Evolutionary conservation across 1,140 invertebrate species (phyloP).

Genomic region (Drosophila biarmipes): DNA sequence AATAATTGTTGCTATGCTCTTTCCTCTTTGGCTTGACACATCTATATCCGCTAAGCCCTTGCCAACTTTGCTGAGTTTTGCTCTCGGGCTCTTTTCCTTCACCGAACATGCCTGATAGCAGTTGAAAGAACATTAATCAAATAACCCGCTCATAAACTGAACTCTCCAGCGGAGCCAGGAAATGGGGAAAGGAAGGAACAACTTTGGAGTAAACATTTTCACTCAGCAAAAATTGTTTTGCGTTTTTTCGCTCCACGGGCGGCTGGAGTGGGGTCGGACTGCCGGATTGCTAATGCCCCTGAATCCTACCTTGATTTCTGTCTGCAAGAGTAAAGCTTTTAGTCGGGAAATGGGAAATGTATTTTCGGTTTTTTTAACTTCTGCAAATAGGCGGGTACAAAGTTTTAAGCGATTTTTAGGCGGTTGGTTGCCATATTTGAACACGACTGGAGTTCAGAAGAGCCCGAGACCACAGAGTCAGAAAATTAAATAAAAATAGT

Average conservation of each 20-base stretch:
- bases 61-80: constrained; percentile 18
- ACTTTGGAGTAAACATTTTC: constrained; percentile 49
- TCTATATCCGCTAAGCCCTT: constrained; percentile 31
- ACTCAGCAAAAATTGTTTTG: constrained; percentile 52
- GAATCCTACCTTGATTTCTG: constrained; percentile 58
- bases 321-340: constrained; percentile 45
- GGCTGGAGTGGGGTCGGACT: neutral
- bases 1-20: constrained; percentile 44
- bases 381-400: constrained; percentile 46
- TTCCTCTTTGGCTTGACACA: constrained; percentile 27
- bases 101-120: constrained; percentile 18
- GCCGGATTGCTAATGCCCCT: constrained; percentile 40
- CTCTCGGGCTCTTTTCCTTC: neutral
- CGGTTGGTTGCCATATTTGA: constrained; percentile 21
- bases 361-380: constrained; percentile 20
- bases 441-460: constrained; percentile 17
- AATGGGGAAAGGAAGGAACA: constrained; percentile 15
- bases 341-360: constrained; percentile 4
- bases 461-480: neutral
- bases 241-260: constrained; percentile 19
- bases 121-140: constrained; percentile 59
- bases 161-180: constrained; percentile 18
- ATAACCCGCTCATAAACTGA: constrained; percentile 59
- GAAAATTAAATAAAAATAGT: neutral
- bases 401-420: constrained; percentile 62